Conservation (phyloP, 2,888 invertebrate genomes). For the Philaethria dido region DNA sequence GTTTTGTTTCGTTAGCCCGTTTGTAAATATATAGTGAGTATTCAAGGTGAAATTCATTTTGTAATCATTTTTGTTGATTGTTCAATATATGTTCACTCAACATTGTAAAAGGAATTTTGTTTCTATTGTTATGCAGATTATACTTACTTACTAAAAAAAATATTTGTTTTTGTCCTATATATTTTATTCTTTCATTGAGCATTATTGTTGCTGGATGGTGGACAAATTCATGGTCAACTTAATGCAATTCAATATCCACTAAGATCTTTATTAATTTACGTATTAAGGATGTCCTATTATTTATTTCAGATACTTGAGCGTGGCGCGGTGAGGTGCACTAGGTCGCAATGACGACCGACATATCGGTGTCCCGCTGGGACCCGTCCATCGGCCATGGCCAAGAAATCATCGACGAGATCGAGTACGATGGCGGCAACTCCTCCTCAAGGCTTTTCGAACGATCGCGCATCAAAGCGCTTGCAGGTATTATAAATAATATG, state of each 20-base stretch:
- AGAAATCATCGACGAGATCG: constrained; percentile 98
- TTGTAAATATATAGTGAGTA: constrained; percentile 23
- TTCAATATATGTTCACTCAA: constrained; percentile 1
- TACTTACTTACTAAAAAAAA: no score
- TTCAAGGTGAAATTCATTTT: constrained; percentile 41
- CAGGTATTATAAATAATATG: constrained; percentile 84
- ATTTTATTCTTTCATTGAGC: no score
- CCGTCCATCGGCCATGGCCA: constrained; percentile 93
- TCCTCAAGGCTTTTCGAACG: constrained; percentile 99
- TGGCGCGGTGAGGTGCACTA: constrained; percentile 73
- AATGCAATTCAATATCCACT: no score
- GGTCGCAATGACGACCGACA: constrained; percentile 96
- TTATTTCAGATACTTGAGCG: constrained; percentile 61
- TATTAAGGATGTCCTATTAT: neutral
- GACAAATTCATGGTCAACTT: no score
- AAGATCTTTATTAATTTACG: neutral
- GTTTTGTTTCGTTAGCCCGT: constrained; percentile 28
- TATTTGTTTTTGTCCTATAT: no score
- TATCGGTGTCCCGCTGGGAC: constrained; percentile 98
- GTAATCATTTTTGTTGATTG: constrained; percentile 37
- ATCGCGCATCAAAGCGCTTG: constrained; percentile 99
- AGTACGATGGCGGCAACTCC: constrained; percentile 99
- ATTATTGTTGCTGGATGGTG: no score
- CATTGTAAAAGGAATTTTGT: neutral
- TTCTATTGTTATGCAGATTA: neutral